Evolutionary conservation across 2,113 vertebrate genomes (phyloP).

Genomic region (Megaptera novaeangliae): DNA sequence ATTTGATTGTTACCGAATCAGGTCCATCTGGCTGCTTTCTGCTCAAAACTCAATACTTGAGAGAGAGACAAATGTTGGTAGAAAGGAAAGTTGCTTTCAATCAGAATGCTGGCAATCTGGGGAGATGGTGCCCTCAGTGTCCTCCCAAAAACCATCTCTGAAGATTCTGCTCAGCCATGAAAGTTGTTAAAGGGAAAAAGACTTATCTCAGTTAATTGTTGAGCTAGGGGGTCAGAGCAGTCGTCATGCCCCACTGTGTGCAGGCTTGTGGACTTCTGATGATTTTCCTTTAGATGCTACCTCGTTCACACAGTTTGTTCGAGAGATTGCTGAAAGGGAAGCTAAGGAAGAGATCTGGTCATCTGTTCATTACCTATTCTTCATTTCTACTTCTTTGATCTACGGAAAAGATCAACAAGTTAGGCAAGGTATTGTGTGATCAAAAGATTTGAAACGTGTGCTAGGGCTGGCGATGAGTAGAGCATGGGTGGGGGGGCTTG

Average conservation of each 20-base stretch:
- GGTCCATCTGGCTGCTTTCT: not conserved
- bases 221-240: not conserved
- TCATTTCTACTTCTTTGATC: not conserved
- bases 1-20: not conserved
- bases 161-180: not conserved
- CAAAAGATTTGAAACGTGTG: not conserved
- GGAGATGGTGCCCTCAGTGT: not conserved
- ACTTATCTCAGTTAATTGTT: not conserved
- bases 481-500: not conserved
- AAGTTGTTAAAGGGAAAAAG: not conserved
- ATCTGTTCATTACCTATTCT: not conserved
- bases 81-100: not conserved
- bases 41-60: not conserved
- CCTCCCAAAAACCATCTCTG: not conserved
- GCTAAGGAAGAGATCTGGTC: not conserved
- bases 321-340: not conserved
- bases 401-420: not conserved
- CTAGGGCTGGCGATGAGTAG: not conserved
- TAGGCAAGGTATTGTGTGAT: not conserved
- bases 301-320: not conserved
- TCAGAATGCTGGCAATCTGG: not conserved
- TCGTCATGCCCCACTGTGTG: not conserved
- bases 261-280: not conserved
- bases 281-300: not conserved
- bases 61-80: not conserved